These are phyloP conservation scores for Deilephila elpenor DNA, from an alignment of 2,888 invertebrate species.

Conservation along the genomic window DNA sequence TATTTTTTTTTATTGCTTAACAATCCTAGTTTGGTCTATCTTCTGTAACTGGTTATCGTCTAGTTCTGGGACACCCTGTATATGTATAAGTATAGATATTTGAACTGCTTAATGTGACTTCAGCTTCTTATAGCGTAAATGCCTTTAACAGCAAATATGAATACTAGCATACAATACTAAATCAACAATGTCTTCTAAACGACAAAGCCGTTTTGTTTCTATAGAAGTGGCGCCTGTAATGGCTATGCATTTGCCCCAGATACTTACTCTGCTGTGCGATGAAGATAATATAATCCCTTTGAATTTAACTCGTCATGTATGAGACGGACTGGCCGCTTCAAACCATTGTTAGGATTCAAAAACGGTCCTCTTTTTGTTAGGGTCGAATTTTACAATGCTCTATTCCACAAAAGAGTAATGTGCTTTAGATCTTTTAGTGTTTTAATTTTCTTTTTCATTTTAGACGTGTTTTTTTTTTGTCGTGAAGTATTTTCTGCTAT, in stretches of 20 bases:
- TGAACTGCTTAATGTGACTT: too few species aligned
- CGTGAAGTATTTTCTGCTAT: too few species aligned
- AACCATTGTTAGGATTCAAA: slow-evolving; percentile 25
- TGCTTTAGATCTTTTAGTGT: not conserved
- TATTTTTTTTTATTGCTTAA: too few species aligned
- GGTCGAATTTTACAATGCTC: not conserved
- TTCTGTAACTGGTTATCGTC: too few species aligned
- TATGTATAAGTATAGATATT: too few species aligned
- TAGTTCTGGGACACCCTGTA: too few species aligned
- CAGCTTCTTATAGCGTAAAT: not conserved
- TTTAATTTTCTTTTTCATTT: not conserved
- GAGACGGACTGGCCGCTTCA: slow-evolving; percentile 4
- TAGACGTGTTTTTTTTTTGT: not conserved
- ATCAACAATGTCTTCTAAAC: not conserved
- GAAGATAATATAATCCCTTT: slow-evolving; percentile 27
- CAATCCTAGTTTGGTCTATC: too few species aligned
- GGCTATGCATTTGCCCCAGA: slow-evolving; percentile 6
- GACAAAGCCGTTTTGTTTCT: not conserved
- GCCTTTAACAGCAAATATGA: not conserved
- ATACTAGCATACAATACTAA: not conserved
- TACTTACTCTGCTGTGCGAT: not conserved
- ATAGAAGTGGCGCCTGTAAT: not conserved
- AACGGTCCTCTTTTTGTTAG: not conserved
- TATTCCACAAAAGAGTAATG: not conserved
- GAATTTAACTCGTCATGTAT: slow-evolving; percentile 26